Conservation (phyloP, 2,797 vertebrate genomes). For the Xiphorhynchus erythropygius region DNA sequence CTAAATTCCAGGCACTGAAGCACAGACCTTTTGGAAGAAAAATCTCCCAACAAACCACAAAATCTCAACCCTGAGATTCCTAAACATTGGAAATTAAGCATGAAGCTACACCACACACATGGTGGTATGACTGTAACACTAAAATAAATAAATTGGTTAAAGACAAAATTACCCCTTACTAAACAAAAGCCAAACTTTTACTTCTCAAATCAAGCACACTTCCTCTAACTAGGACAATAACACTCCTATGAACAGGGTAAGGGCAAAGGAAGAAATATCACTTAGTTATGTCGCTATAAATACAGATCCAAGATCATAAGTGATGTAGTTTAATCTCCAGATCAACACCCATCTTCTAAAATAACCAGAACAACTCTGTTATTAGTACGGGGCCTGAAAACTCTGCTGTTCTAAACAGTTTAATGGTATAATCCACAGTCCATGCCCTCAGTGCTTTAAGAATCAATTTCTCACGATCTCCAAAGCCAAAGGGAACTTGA, state of each 20-base stretch:
- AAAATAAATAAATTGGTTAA: background rate
- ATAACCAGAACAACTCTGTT: background rate
- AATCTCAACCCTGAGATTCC: background rate
- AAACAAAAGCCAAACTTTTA: background rate
- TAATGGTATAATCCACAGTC: slow-evolving; percentile 47
- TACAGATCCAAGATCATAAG: background rate
- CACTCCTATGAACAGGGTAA: background rate
- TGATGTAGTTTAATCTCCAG: background rate
- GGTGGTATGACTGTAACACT: background rate
- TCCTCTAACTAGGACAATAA: background rate
- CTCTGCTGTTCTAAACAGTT: background rate
- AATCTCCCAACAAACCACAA: background rate
- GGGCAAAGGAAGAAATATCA: background rate
- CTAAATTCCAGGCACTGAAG: background rate
- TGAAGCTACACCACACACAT: background rate
- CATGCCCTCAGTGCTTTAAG: slow-evolving; percentile 41
- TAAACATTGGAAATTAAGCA: background rate
- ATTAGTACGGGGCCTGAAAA: slow-evolving; percentile 22
- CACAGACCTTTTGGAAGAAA: background rate
- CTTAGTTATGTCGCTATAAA: background rate
- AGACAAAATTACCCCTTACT: background rate
- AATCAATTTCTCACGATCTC: slow-evolving; percentile 60
- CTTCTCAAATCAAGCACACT: background rate
- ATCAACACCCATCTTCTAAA: slow-evolving; percentile 21
- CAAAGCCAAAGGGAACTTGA: slow-evolving; percentile 27